Base-by-base conservation (phyloP, 2,113 vertebrate species). In the Trinectes maculatus region DNA sequence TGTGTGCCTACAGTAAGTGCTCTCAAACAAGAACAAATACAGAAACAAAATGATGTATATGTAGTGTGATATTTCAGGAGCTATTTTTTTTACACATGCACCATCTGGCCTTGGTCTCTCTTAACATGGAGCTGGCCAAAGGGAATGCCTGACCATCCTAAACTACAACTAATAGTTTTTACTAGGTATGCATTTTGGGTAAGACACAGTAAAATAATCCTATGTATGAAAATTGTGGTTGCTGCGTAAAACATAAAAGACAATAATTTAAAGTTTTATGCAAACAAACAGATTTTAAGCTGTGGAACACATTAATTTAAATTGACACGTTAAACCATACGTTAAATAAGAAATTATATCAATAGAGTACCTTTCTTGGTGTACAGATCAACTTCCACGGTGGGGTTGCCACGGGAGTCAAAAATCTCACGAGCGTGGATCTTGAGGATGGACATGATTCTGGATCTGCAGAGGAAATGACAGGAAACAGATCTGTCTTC, bases 341-440 rank as follows among this genome's bases (percentile, higher is more conserved):
- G 40, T 54, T 0, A 68, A 62, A 44, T 12, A 2, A 47, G 3
- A 1, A 53, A 44, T 2, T 0, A 60, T 5, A 36, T 11, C 2
- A 69, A 16, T 67, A 56, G 34, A 82, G 26, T 91, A 98, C 97
- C 97, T 94, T 98, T 98, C 44, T 89, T 79, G 37, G 96, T 99
- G 75, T 43, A 94, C 21, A 99, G 93, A 58, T 99, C 96, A 6
- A 99, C 96, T 74, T 99, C 97, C 26, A 98, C 96, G 0, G 97
- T 99, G 93, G 97, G 97, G 67, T 99, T 99, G n/a, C 97, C 97
- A 92, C 97, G 96, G 8, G 97, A 99, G 92, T 99, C 97, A 3
- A 99, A 95, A 87, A 99, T 99, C 86, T 98, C 95, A 74, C 97
- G 95, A 78, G 96, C 95, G 0, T 91, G 83, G 74, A 99, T 82